Evolutionary conservation across 2,113 vertebrate species (phyloP).

Genomic region (Perognathus longimembris): DNA sequence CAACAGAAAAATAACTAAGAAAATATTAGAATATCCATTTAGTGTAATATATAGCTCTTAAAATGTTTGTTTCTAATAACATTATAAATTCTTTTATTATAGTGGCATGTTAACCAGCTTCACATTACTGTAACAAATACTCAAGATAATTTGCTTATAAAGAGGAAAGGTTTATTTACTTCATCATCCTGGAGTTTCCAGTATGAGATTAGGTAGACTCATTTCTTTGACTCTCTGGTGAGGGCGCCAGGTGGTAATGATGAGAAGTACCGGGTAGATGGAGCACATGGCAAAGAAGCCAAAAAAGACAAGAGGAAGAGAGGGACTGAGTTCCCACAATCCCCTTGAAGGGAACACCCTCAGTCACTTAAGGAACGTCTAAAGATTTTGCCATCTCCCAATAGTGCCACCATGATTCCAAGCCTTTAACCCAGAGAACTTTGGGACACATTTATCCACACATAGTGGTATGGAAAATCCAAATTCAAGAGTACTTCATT

Average conservation of each 20-base stretch:
- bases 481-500: conserved; percentile 1
- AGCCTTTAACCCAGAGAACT: neutral
- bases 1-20: neutral
- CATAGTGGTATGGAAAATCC: neutral
- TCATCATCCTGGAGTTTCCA: neutral
- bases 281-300: neutral
- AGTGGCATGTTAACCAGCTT: neutral
- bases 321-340: neutral
- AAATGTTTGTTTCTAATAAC: neutral
- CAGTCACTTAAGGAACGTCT: neutral
- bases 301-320: neutral
- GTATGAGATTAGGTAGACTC: too few relatives aligned
- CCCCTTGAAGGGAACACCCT: neutral
- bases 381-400: neutral
- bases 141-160: neutral
- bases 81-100: conserved; percentile 3
- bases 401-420: neutral
- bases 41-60: neutral
- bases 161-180: neutral
- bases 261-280: too few relatives aligned
- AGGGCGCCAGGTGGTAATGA: too few relatives aligned
- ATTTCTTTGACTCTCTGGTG: neutral
- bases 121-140: neutral
- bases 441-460: neutral
- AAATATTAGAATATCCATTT: neutral